These are phyloP conservation scores for Caloenas nicobarica DNA, from an alignment of 2,113 vertebrate species.

Conservation along the genomic window DNA sequence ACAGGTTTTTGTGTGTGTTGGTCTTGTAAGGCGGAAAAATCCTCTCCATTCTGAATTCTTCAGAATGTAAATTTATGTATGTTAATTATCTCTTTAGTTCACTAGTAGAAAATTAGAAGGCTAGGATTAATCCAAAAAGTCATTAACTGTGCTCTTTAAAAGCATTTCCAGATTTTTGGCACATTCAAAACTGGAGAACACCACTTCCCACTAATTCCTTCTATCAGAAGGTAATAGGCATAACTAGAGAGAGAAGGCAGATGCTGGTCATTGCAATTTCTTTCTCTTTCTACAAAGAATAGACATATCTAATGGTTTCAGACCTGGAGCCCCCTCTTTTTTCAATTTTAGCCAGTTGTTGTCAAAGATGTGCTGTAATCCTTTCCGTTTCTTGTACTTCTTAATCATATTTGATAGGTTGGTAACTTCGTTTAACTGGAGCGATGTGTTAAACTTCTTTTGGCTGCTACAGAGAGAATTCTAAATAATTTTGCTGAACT, in stretches of 20 bases:
- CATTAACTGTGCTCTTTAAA: neutral
- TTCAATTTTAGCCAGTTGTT: constrained; percentile 28
- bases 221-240: neutral
- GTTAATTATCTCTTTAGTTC: neutral
- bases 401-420: constrained; percentile 55
- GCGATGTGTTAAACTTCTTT: constrained; percentile 40
- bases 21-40: neutral
- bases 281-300: constrained; percentile 40
- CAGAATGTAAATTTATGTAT: neutral
- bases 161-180: constrained; percentile 12
- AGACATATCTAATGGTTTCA: neutral
- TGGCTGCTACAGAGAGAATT: constrained; percentile 35
- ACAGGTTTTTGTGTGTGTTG: neutral
- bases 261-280: neutral
- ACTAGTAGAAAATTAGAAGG: neutral
- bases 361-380: constrained; percentile 53
- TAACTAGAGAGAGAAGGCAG: neutral
- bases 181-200: neutral
- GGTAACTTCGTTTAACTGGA: constrained; percentile 63
- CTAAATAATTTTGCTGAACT: constrained; percentile 58
- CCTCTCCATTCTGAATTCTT: neutral
- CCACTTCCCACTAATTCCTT: neutral
- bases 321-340: neutral
- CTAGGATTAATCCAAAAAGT: neutral
- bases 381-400: constrained; percentile 71